These are phyloP conservation scores for Strigamia maritima DNA, from an alignment of 2,888 invertebrate species.

Conservation along the genomic window DNA sequence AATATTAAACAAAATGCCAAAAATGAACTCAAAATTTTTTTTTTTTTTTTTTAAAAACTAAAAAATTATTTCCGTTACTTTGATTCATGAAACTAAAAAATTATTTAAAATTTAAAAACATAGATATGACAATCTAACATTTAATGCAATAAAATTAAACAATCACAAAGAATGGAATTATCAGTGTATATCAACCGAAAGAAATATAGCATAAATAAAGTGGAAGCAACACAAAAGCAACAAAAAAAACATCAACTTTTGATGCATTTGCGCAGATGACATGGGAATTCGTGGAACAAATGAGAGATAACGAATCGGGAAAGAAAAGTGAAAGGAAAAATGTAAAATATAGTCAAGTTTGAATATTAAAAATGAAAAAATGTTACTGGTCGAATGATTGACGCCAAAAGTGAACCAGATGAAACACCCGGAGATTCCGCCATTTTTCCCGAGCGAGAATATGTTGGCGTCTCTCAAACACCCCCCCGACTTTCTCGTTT, in stretches of 20 bases:
- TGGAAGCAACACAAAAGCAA: not conserved
- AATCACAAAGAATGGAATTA: not conserved
- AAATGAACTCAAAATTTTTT: not conserved
- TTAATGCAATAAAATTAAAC: not conserved
- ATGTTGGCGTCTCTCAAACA: not conserved
- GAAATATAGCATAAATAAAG: not conserved
- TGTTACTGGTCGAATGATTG: constrained; percentile 36
- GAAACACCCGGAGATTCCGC: constrained; percentile 25
- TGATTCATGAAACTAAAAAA: too few species aligned
- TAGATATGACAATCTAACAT: too few species aligned
- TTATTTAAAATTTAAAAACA: too few species aligned
- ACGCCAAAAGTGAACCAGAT: constrained; percentile 11
- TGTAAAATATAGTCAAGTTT: not conserved
- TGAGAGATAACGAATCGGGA: too few species aligned
- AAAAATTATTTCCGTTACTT: too few species aligned
- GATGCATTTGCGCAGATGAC: not conserved
- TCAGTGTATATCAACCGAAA: not conserved
- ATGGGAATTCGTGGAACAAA: not conserved
- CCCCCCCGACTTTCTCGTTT: not conserved
- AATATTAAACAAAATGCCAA: not conserved
- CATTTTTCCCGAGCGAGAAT: constrained; percentile 22
- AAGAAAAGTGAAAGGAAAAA: not conserved
- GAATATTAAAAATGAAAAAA: not conserved
- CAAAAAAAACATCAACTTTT: not conserved
- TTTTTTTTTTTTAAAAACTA: too few species aligned